phyloP scores from a whole-genome alignment of 2,113 vertebrate species.

The Alethe castanea region DNA sequence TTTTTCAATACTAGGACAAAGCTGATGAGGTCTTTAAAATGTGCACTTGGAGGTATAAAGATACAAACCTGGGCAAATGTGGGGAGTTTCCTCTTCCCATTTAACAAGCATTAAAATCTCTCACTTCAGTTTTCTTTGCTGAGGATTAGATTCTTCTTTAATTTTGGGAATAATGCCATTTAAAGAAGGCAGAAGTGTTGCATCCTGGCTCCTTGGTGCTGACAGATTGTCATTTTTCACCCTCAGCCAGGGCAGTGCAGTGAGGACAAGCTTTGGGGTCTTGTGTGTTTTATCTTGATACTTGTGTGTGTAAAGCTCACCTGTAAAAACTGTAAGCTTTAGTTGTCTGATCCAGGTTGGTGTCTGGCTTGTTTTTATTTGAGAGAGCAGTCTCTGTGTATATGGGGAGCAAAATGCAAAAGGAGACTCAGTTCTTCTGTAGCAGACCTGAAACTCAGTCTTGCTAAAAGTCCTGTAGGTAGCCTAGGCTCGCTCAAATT shows the following conservation, averaged over 20 bases:
- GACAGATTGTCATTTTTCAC: background rate
- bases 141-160: background rate
- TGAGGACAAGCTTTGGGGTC: background rate
- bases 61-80: background rate
- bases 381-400: background rate
- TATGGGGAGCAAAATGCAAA: background rate
- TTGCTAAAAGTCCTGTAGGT: background rate
- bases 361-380: background rate
- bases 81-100: background rate
- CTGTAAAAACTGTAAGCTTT: background rate
- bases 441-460: background rate
- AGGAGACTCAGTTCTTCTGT: background rate
- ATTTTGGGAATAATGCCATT: background rate
- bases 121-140: background rate
- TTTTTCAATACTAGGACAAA: background rate
- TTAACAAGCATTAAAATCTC: background rate
- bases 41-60: background rate
- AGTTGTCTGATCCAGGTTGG: background rate
- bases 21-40: background rate
- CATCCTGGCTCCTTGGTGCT: background rate
- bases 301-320: background rate
- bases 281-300: background rate
- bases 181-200: background rate
- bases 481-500: background rate
- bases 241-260: background rate